phyloP scores from a whole-genome alignment of 2,888 invertebrate genomes.

The Nebria salina region DNA sequence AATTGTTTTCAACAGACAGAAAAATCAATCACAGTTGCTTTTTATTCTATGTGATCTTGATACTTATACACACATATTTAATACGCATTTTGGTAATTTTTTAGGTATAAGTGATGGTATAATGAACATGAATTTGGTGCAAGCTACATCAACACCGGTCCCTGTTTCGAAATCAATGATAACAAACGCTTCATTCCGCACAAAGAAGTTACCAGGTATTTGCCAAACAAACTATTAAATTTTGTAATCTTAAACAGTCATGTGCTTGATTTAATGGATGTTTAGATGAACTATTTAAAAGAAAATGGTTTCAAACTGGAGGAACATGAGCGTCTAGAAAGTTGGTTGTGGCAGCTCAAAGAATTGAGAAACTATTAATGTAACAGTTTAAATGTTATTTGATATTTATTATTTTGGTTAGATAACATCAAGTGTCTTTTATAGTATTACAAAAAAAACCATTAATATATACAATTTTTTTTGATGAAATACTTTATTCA shows the following conservation, averaged over 20 bases:
- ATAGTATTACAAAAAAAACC: no score
- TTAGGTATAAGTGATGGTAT: conserved; percentile 74
- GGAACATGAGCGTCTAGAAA: neutral
- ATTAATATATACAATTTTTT: no score
- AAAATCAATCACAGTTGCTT: neutral
- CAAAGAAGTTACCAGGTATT: conserved; percentile 92
- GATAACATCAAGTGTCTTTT: no score
- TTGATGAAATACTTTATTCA: no score
- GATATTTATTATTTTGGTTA: neutral
- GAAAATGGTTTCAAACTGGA: neutral
- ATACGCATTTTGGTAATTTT: neutral
- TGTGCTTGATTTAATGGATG: neutral
- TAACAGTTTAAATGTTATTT: neutral
- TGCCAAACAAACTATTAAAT: neutral
- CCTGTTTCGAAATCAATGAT: conserved; percentile 93
- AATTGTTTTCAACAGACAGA: neutral
- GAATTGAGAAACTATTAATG: neutral
- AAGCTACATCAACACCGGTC: conserved; percentile 78
- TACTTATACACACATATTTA: neutral
- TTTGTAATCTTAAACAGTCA: neutral
- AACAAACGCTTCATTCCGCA: conserved; percentile 97
- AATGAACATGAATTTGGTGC: conserved; percentile 82
- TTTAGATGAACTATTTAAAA: neutral
- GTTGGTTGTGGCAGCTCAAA: neutral
- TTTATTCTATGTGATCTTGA: neutral